These are phyloP conservation scores for Nothobranchius furzeri DNA, from an alignment of 2,113 vertebrate species.

Conservation along the genomic window DNA sequence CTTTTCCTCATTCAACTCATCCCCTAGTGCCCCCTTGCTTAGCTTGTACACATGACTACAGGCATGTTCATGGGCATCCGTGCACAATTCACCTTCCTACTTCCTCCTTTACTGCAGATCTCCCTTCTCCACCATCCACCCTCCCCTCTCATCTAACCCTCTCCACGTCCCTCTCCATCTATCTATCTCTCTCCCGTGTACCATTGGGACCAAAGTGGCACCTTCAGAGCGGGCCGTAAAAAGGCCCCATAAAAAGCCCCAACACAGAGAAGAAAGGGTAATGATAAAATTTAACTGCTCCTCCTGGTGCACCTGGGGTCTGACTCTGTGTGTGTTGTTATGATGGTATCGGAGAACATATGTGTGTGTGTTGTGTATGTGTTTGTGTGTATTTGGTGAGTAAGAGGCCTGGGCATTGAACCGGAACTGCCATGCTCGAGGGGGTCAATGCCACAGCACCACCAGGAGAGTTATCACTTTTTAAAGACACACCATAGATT, in stretches of 20 bases:
- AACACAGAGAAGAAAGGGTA: conserved; percentile 80
- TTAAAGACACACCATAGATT: conserved; percentile 85
- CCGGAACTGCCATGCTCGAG: conserved; percentile 74
- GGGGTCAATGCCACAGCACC: conserved; percentile 80
- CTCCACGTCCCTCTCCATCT: conserved; percentile 53
- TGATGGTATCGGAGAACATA: conserved; percentile 39
- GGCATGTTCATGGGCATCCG: conserved; percentile 52
- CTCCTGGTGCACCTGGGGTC: conserved; percentile 82
- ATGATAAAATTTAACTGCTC: conserved; percentile 87
- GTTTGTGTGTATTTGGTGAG: conserved; percentile 55
- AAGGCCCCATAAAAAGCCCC: conserved; percentile 81
- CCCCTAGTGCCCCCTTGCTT: conserved; percentile 60
- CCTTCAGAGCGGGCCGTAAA: conserved; percentile 78
- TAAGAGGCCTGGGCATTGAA: conserved; percentile 74
- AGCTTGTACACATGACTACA: conserved; percentile 46
- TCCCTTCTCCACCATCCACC: conserved; percentile 34
- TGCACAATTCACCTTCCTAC: conserved; percentile 27
- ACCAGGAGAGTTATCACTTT: conserved; percentile 79
- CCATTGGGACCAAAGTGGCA: conserved; percentile 72
- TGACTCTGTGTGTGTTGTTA: conserved; percentile 49
- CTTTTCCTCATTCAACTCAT: conserved; percentile 58
- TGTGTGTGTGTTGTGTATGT: conserved; percentile 41
- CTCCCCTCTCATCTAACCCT: conserved; percentile 47
- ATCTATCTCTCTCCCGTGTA: conserved; percentile 70
- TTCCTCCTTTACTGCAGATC: conserved; percentile 27